Percentiles rank a stretch among this genome's conserved stretches.
These are phyloP conservation scores for Saimiri boliviensis DNA, from an alignment of 2,113 vertebrate species.

Conservation along the genomic window DNA sequence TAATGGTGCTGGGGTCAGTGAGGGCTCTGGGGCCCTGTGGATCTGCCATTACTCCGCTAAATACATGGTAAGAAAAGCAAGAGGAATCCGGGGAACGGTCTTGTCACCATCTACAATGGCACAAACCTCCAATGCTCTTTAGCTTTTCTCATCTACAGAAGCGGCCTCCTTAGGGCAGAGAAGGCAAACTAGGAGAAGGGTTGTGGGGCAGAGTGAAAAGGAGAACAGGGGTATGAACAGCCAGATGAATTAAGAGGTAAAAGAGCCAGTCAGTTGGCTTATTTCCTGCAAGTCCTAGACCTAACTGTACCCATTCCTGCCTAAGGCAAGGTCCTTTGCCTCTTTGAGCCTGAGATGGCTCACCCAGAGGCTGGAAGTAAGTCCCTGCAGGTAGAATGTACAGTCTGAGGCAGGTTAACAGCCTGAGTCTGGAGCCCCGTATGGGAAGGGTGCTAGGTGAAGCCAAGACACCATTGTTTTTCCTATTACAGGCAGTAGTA, in stretches of 20 bases:
- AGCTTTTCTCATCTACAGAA: neutral
- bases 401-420: neutral
- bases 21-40: neutral
- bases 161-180: neutral
- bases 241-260: neutral
- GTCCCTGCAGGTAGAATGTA: neutral
- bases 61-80: neutral
- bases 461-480: neutral
- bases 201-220: no score
- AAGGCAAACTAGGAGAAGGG: neutral
- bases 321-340: neutral
- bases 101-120: neutral
- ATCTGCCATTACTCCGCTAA: slow-evolving; percentile 13
- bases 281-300: neutral
- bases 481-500: neutral
- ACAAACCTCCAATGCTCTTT: neutral
- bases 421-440: neutral
- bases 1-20: neutral
- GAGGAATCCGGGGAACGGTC: slow-evolving; percentile 29
- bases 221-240: neutral
- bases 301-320: neutral
- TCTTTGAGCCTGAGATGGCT: neutral
- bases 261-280: neutral
- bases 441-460: neutral
- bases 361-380: neutral